Base-by-base conservation (phyloP, 2,797 vertebrate genomes). In the Discoglossus pictus region DNA sequence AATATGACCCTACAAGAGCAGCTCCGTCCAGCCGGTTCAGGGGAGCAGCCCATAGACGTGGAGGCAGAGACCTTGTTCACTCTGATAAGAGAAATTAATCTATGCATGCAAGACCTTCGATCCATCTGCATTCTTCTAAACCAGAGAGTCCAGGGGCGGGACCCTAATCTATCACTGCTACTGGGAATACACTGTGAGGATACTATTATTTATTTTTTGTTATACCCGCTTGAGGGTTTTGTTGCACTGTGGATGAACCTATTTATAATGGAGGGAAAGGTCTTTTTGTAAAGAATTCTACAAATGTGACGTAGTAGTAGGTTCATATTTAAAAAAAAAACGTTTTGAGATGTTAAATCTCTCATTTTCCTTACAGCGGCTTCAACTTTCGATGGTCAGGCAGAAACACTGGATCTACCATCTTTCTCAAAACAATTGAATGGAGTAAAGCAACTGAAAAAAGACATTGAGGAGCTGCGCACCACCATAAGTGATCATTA, bases 131-230 rank as follows among this genome's bases (percentile, higher is more conserved):
- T 91, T 80, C 90, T 99, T 5, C 89, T 98, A 76, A 98, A 92
- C 31, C 95, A 99, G 77, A 88, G 93, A 58, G 91, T 94, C 4
- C 95, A 95, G 80, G 96, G 97, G 42, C 91, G 89, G 16, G 92
- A 99, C 79, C 97, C 97, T 74, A 99, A 98, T 83, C 90, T 99
- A 59, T 98, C 97, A 11, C 83, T 99, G 82, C 90, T 99, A 73
- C 90, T 99, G 1, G 96, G 95, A 15, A 94, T 99, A 84, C 86
- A 84, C 48, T 88, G 97, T 99, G 79, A 94, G 93, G 88, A 17
- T 0, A 35, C 0, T 62, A n/a, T 2, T 44, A 16, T 25, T 58
- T 27, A 17, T 25, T 8, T 5, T 9, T 9, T 24, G 13, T 1
- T 8, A 40, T 1, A 20, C n/a, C 25, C 12, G 10, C n/a, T 10